phyloP scores from a whole-genome alignment of 2,113 vertebrate species.

The Dendropsophus ebraccatus region DNA sequence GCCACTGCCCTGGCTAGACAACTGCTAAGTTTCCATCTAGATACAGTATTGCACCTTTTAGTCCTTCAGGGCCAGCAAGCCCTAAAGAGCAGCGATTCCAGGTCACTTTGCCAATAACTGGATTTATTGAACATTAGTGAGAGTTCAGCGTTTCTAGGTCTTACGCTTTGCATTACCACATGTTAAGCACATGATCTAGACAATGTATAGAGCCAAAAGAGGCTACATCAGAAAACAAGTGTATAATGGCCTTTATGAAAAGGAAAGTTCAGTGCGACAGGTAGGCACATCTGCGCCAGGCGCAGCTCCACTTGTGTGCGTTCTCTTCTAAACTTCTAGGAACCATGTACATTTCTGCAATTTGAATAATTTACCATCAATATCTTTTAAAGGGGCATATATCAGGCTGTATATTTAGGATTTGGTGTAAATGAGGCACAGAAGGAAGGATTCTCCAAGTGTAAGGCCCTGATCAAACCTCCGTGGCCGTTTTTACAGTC shows the following conservation, averaged over 20 bases:
- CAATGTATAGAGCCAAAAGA: background rate
- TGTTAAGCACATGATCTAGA: constrained; percentile 40
- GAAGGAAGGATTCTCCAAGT: no score
- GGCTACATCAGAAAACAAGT: background rate
- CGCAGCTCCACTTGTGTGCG: background rate
- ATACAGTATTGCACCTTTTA: constrained; percentile 7
- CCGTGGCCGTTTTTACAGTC: no score
- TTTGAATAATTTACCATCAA: no score
- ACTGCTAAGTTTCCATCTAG: background rate
- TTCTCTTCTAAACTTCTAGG: no score
- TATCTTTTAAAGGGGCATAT: no score
- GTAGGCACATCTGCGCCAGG: no score
- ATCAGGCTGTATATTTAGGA: no score
- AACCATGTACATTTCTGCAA: no score
- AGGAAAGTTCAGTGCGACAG: background rate
- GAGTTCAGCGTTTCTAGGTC: background rate
- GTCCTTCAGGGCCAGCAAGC: constrained; percentile 32
- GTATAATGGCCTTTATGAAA: background rate
- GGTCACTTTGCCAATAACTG: constrained; percentile 19
- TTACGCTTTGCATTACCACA: constrained; percentile 7
- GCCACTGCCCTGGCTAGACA: no score
- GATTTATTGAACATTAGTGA: constrained; percentile 31
- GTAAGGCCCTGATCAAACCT: no score
- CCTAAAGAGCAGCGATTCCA: background rate
- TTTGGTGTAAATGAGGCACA: no score